Base-by-base conservation (phyloP, 2,797 vertebrate genomes). In the Hoplostethus atlanticus region DNA sequence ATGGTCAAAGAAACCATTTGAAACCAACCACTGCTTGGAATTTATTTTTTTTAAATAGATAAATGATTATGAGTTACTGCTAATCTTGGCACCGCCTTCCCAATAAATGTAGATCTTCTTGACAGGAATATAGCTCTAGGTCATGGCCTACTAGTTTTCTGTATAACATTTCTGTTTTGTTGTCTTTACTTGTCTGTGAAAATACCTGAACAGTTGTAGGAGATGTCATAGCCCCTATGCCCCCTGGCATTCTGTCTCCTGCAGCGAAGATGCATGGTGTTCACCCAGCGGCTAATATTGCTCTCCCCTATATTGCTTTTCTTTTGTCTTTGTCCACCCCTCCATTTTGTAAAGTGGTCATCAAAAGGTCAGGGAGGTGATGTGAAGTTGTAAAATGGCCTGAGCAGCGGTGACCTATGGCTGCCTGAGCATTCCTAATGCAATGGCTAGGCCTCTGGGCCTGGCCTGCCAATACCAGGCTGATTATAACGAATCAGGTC, bases 401-500 rank as follows among this genome's bases (percentile, higher is more conserved):
- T 91, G 91, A 89, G 91, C 65, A 46, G 76, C 66, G 80, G 71
- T 95, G 94, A 97, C 94, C 94, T 93, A 91, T 94, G 95, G 94
- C 95, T 94, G 93, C 94, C 94, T 93, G 94, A 95, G 96, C 95
- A 93, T 96, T 94, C 95, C 95, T 97, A 97, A 98, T 97, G 96
- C 94, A 94, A 94, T 94, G 93, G 95, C 94, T 91, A 92, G 95
- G 96, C 96, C 96, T 89, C 91, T 88, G 89, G 97, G 96, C 94
- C 95, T 80, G 89, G 96, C 91, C 96, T 99, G 98, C 97, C 98
- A 98, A 98, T 98, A 97, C 93, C 71, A 36, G 94, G 88, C 95
- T 97, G 96, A 98, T 98, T 97, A 97, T 96, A 97, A 98, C 97
- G 96, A 99, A 99, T 98, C 97, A 97, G 96, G 92, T 93, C 95